Evolutionary conservation across 2,888 invertebrate species (phyloP), one percentile per base, ranked within the genome.

Genomic region (Mesorhabditis sp.): DNA sequence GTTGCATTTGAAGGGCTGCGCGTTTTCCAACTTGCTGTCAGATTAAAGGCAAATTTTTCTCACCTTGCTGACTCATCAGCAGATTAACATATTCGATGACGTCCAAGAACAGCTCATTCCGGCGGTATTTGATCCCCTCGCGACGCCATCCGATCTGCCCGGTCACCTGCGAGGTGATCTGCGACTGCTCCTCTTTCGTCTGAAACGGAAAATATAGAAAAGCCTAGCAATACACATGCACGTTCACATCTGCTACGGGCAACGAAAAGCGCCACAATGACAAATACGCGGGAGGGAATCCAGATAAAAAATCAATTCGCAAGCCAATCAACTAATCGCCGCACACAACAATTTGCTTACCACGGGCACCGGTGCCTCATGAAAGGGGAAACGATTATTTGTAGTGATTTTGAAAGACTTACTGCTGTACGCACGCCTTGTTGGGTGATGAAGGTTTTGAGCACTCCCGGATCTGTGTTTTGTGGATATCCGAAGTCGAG

Each of bases 401-500:
- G 43, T 13, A 13, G 6, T 15, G 63, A 69, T 45, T 64, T 66
- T 50, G 45, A 4, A 62, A 65, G 28, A 75, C 80, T 73, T 67
- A 85, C 85, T 65, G 83, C 85, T 10, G 85, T 86, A 43, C 85
- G 76, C 68, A 98, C 94, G 73, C 98, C 98, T 88, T 97, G 96
- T 87, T 99, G 98, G 13, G 98, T 98, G 83, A 99, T 99, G 86
- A 97, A 98, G 0, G 96, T 97, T 88, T 99, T 99, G 83, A 99
- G 88, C 13, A 98, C 96, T 15, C 98, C 98, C 0, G 97, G 96
- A 87, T 99, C 98, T 0, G 97, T 97, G 87, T 98, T 99, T 88
- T 99, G 98, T 0, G 98, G 98, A 87, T 99, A 99, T 0, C 98
- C 98, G 89, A 97, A 99, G 87, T 99, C 98, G 76, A 99, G 89